Conservation (phyloP, 2,113 vertebrate genomes). For the Grantiella picta region DNA sequence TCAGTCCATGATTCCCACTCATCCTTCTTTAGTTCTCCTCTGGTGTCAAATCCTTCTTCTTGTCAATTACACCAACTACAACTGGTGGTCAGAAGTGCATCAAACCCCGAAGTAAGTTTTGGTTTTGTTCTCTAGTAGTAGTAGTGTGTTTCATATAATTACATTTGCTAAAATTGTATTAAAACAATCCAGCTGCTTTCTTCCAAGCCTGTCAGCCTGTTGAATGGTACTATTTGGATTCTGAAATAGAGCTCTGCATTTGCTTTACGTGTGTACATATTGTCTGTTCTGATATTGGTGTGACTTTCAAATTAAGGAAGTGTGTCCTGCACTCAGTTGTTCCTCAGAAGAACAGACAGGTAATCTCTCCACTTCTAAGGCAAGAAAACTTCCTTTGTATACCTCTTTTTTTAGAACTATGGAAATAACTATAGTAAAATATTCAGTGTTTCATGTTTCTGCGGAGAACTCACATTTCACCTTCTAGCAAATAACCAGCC, state of each 20-base stretch:
- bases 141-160: neutral
- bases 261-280: neutral
- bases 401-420: neutral
- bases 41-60: conserved; percentile 98
- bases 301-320: neutral
- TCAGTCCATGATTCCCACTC: conserved; percentile 89
- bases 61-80: conserved; percentile 94
- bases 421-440: neutral
- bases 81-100: conserved; percentile 96
- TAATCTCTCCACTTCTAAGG: neutral
- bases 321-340: neutral
- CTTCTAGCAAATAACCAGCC: neutral
- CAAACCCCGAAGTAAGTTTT: conserved; percentile 88
- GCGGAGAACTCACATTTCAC: neutral
- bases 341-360: neutral
- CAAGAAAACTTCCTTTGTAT: neutral
- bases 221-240: neutral
- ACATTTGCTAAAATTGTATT: neutral
- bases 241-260: neutral
- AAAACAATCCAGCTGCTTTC: neutral
- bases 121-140: neutral
- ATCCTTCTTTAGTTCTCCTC: conserved; percentile 93
- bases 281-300: neutral
- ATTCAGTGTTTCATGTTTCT: neutral
- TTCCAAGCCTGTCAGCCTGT: neutral